phyloP scores from a whole-genome alignment of 2,113 vertebrate species.

The Daphoenositta chrysoptera region DNA sequence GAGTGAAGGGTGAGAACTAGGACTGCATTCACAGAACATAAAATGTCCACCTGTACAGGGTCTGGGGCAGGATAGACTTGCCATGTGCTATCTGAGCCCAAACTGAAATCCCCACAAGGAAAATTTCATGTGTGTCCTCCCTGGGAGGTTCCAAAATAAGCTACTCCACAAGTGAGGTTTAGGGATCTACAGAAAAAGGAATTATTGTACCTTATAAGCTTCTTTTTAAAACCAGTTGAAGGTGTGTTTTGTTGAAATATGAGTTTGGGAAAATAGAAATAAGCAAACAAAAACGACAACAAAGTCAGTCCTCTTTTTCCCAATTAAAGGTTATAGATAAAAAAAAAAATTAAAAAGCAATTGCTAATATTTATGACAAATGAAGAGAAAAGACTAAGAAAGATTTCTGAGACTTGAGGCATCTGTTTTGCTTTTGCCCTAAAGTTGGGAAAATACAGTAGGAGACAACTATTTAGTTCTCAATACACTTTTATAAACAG shows the following conservation, averaged over 20 bases:
- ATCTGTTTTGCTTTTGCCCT: background rate
- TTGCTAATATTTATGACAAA: background rate
- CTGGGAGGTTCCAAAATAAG: background rate
- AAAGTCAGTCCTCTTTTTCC: accelerated
- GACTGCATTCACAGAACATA: accelerated
- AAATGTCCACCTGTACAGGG: background rate
- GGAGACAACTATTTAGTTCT: background rate
- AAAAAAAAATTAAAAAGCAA: background rate
- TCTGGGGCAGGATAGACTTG: background rate
- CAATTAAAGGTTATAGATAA: background rate
- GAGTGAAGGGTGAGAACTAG: background rate
- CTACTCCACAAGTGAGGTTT: background rate
- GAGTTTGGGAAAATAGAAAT: background rate
- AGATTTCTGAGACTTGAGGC: background rate
- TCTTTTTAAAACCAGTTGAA: background rate
- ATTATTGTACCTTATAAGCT: background rate
- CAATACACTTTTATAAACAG: background rate
- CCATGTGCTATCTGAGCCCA: background rate
- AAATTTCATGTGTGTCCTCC: background rate
- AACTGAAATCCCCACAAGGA: accelerated
- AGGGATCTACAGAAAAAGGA: background rate
- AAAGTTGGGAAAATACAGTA: background rate
- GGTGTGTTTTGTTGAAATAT: background rate
- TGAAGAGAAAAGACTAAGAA: background rate
- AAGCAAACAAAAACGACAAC: background rate